Evolutionary conservation across 2,797 vertebrate species (phyloP), one percentile per base, ranked within the genome.

Genomic region (Champsocephalus esox): DNA sequence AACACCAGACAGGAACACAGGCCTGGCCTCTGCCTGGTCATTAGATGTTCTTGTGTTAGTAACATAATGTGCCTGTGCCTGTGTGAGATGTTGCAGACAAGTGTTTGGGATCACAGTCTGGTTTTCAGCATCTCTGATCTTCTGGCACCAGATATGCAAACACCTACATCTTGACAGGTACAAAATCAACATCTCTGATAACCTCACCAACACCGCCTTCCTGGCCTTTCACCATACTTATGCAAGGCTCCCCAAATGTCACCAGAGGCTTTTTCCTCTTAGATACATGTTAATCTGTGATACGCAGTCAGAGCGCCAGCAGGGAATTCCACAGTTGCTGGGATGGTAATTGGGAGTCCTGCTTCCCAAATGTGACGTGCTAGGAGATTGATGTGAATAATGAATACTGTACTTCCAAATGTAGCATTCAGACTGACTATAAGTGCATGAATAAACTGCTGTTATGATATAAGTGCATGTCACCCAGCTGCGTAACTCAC

Each of bases 191-290:
- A 77, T 69, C 72, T 75, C 51, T 70, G 49, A 80, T 69, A 45
- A 73, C 70, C 61, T 67, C 48, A 59, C 71, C 60, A 79, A 77
- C 61, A 16, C 57, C 0, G 5, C 58, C 63, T 73, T 61, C 19
- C 5, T 51, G 52, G 52, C 64, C 73, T 85, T 82, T 75, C 32
- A 16, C 43, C 51, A 43, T 19, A 63, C 56, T 81, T 75, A 65
- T 76, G 58, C 38, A 81, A 87, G 7, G 13, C 11, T 68, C 43
- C 34, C 46, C 45, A 87, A 85, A 88, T 85, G 75, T 79, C 83
- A 70, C 43, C 44, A 48, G 38, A 66, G 24, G 12, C 44, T 21
- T 74, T 80, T 64, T 52, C 19, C 41, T 66, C 45, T 16, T 16
- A 16, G 66, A 61, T 21, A 61, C 80, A 86, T 79, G 44, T 69